A percentile compares a stretch with the other conserved stretches of the same genome.
phyloP scores from a whole-genome alignment of 1,140 invertebrate species.

The Drosophila saltans region DNA sequence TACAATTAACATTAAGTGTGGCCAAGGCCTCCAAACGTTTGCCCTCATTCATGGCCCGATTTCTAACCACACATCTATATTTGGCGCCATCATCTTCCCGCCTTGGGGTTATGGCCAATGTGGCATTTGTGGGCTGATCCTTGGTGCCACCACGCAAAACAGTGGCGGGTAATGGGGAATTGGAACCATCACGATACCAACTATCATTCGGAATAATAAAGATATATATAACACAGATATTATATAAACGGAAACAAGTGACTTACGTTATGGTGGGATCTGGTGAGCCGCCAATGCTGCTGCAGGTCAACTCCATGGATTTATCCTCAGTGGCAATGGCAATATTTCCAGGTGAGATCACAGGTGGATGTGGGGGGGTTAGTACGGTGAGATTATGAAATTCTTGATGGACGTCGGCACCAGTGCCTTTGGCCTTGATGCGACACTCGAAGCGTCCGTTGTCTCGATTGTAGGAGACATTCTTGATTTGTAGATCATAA shows the following conservation, averaged over 20 bases:
- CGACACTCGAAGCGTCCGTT: conserved; percentile 96
- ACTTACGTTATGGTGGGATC: conserved; percentile 91
- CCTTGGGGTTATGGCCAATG: conserved; percentile 89
- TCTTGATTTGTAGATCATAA: conserved; percentile 94
- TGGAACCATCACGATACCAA: conserved; percentile 88
- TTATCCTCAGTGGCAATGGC: conserved; percentile 92
- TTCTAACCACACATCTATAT: conserved; percentile 93
- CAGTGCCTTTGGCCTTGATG: conserved; percentile 92
- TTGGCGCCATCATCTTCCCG: conserved; percentile 92
- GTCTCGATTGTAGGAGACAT: conserved; percentile 94
- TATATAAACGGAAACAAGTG: neutral
- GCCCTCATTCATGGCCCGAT: conserved; percentile 92
- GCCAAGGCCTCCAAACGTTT: conserved; percentile 91
- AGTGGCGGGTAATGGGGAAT: conserved; percentile 87
- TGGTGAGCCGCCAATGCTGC: conserved; percentile 93
- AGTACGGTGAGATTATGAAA: conserved; percentile 93
- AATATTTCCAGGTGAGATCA: conserved; percentile 88
- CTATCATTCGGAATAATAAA: neutral
- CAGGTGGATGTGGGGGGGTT: conserved; percentile 91
- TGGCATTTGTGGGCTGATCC: conserved; percentile 89
- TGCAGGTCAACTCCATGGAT: conserved; percentile 90
- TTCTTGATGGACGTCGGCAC: conserved; percentile 92
- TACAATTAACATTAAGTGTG: conserved; percentile 94
- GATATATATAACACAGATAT: neutral
- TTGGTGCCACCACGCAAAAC: conserved; percentile 87